Evolutionary conservation across 2,888 invertebrate species (phyloP).

Genomic region (Aspidiotus rigidus): DNA sequence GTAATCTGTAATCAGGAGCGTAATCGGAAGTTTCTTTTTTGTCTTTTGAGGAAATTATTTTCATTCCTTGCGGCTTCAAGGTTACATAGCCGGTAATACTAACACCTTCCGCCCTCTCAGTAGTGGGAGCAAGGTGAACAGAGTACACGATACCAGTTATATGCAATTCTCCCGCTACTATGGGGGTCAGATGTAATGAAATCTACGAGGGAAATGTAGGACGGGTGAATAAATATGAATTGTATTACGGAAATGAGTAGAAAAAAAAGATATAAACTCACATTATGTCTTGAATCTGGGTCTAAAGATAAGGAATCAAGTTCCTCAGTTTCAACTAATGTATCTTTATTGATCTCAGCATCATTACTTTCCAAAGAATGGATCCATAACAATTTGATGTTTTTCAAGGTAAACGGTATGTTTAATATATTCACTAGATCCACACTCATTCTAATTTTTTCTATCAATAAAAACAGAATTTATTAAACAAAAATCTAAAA

Average conservation of each 20-base stretch:
- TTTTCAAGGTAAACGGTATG: slow-evolving; percentile 58
- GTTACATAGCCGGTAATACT: slow-evolving; percentile 37
- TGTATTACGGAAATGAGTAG: background rate
- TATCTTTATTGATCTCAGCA: slow-evolving; percentile 42
- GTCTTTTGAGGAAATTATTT: slow-evolving; percentile 30
- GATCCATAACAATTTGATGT: slow-evolving; percentile 64
- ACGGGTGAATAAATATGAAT: background rate
- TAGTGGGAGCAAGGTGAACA: slow-evolving; percentile 21
- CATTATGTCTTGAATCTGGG: slow-evolving; percentile 52
- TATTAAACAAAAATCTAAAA: background rate
- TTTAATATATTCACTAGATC: slow-evolving; percentile 66
- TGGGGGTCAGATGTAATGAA: slow-evolving; percentile 53
- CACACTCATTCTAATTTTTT: slow-evolving; percentile 22
- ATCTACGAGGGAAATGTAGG: slow-evolving; percentile 43
- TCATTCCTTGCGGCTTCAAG: slow-evolving; percentile 33
- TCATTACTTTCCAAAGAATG: slow-evolving; percentile 45
- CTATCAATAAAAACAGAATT: slow-evolving; percentile 16
- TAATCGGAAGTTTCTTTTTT: slow-evolving; percentile 19
- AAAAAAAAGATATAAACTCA: slow-evolving; percentile 30
- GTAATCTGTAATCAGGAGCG: slow-evolving; percentile 55
- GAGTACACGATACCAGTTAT: slow-evolving; percentile 31
- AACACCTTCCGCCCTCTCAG: slow-evolving; percentile 28
- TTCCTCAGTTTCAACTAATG: slow-evolving; percentile 44
- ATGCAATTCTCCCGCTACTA: slow-evolving; percentile 25
- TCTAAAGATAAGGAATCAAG: slow-evolving; percentile 47